Conservation (phyloP, 1,140 invertebrate species). For the Lanistes nyassanus region DNA sequence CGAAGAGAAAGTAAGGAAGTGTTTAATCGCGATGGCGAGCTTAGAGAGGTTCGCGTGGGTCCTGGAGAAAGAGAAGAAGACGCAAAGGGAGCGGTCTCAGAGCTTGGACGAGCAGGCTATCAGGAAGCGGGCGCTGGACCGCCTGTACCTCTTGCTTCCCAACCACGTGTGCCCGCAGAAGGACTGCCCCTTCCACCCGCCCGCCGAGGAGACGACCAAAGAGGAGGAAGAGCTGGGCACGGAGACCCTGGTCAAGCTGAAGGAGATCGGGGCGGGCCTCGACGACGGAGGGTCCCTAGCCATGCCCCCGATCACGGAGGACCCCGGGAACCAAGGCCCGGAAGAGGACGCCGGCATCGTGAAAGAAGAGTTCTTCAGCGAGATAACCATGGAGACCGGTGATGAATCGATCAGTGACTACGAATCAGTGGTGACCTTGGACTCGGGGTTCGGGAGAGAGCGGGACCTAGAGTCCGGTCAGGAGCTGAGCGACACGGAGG, state of each 20-base stretch:
- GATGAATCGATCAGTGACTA: conserved; percentile 38
- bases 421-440: conserved; percentile 28
- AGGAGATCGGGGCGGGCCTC: conserved; percentile 18
- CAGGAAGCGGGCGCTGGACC: conserved; percentile 12
- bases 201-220: conserved; percentile 18
- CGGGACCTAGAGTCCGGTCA: background rate
- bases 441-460: conserved; percentile 30
- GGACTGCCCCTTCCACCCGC: conserved; percentile 40
- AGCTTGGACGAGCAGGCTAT: background rate
- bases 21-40: no score
- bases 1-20: no score
- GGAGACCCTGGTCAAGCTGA: conserved; percentile 25
- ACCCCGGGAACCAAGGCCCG: background rate
- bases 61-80: no score
- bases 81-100: no score
- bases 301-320: conserved; percentile 6
- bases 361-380: conserved; percentile 19
- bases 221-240: conserved; percentile 24
- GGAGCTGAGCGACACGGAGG: conserved; percentile 16
- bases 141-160: conserved; percentile 37
- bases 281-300: conserved; percentile 14
- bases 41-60: no score
- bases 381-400: conserved; percentile 19
- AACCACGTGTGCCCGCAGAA: conserved; percentile 37
- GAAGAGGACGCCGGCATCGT: background rate